Percentiles rank a stretch among this genome's conserved stretches.
Conservation (phyloP, 2,888 invertebrate species). For the Emmelina monodactyla region DNA sequence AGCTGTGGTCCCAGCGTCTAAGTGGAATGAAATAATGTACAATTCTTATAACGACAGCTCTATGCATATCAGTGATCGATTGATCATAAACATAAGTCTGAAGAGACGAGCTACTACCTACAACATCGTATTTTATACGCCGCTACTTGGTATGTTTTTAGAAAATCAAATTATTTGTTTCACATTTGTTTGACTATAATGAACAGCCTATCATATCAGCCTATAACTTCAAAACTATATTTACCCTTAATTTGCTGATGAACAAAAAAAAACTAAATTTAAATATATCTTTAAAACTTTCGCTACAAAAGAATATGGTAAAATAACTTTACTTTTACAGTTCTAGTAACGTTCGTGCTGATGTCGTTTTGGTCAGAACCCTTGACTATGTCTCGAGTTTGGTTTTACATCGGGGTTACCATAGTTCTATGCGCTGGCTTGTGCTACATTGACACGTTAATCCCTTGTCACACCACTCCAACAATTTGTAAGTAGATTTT, state of each 20-base stretch:
- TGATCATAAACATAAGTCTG: constrained; percentile 21
- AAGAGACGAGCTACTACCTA: constrained; percentile 32
- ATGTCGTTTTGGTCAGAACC: constrained; percentile 50
- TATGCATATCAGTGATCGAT: too few species aligned
- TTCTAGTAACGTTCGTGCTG: constrained; percentile 42
- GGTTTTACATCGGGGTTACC: constrained; percentile 35
- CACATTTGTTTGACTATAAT: too few species aligned
- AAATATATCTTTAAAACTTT: too few species aligned
- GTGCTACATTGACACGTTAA: constrained; percentile 38
- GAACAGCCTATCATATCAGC: too few species aligned
- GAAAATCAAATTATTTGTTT: too few species aligned
- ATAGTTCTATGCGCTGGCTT: constrained; percentile 38
- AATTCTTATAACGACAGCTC: too few species aligned
- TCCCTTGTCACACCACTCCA: constrained; percentile 41
- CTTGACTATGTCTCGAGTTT: constrained; percentile 32
- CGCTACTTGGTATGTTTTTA: constrained; percentile 50
- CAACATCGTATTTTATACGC: constrained; percentile 49
- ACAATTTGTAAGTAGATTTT: constrained; percentile 40
- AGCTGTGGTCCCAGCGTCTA: too few species aligned
- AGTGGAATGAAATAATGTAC: too few species aligned
- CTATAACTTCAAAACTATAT: too few species aligned
- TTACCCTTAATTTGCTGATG: too few species aligned
- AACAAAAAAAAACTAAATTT: too few species aligned
- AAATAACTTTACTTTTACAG: background rate
- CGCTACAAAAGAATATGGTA: too few species aligned